Percentiles rank a stretch among this genome's conserved stretches.
Evolutionary conservation across 1,140 invertebrate genomes (phyloP).

Genomic region (Centruroides vittatus): DNA sequence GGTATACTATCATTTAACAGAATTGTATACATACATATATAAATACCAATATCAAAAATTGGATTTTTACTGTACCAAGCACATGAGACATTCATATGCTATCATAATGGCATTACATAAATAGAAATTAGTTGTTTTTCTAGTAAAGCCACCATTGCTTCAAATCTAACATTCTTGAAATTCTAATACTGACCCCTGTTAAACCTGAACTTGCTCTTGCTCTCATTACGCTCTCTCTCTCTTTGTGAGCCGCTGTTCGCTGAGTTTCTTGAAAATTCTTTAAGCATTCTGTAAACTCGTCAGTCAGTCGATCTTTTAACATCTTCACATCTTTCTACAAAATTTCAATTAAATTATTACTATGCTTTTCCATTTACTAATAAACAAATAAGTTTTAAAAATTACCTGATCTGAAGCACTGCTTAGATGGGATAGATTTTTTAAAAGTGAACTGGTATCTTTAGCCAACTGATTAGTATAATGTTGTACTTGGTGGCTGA

Average conservation of each 20-base stretch:
- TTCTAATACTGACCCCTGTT: slow-evolving; percentile 11
- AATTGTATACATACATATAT: too few relatives aligned
- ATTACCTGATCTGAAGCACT: slow-evolving; percentile 36
- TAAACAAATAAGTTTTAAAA: background rate
- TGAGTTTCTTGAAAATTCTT: slow-evolving; percentile 70
- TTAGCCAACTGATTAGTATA: slow-evolving; percentile 91
- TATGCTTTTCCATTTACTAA: background rate
- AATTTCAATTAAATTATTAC: background rate
- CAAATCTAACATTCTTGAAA: too few relatives aligned
- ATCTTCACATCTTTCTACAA: slow-evolving; percentile 68
- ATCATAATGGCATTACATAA: too few relatives aligned
- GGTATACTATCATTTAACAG: too few relatives aligned
- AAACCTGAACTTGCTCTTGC: slow-evolving; percentile 31
- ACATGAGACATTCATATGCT: too few relatives aligned
- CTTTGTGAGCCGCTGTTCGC: slow-evolving; percentile 62
- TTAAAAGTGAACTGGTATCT: slow-evolving; percentile 76
- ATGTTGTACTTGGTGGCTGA: slow-evolving; percentile 81
- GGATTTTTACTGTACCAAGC: too few relatives aligned
- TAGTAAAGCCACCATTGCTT: too few relatives aligned
- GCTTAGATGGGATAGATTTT: slow-evolving; percentile 45
- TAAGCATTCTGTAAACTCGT: slow-evolving; percentile 84
- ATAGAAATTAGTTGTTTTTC: too few relatives aligned
- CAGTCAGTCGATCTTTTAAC: slow-evolving; percentile 75
- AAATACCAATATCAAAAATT: too few relatives aligned
- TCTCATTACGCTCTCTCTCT: slow-evolving; percentile 55